Conservation (phyloP, 2,888 invertebrate genomes). For the Ellobium chinense region DNA sequence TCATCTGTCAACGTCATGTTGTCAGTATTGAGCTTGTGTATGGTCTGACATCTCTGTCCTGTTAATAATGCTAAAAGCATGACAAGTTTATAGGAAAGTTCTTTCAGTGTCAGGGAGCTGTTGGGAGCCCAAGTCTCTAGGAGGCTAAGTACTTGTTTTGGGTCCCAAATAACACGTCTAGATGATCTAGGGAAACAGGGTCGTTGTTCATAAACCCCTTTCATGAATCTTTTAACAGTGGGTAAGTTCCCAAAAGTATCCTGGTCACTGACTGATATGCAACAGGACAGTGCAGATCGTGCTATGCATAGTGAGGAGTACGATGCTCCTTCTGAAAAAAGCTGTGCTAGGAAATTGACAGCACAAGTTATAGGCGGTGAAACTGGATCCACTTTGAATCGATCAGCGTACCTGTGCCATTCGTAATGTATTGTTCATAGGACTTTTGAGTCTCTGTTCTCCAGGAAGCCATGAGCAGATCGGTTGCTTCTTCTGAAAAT, state of each 20-base stretch:
- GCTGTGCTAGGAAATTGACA: conserved; percentile 2
- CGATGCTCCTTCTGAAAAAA: not conserved
- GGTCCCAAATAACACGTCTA: too few species aligned
- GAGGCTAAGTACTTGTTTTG: too few species aligned
- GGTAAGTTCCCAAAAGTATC: not conserved
- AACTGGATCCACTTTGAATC: not conserved
- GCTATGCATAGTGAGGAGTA: conserved; percentile 9
- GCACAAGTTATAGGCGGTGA: conserved; percentile 10
- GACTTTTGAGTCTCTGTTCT: not conserved
- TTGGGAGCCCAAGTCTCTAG: too few species aligned
- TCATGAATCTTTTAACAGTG: not conserved
- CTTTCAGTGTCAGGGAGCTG: too few species aligned
- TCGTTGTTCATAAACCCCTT: too few species aligned
- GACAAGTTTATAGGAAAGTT: too few species aligned
- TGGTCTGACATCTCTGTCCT: too few species aligned
- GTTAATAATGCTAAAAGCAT: too few species aligned
- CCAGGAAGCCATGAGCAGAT: conserved; percentile 8
- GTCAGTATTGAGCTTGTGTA: too few species aligned
- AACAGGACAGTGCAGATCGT: not conserved
- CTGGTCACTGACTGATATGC: not conserved
- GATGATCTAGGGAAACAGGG: too few species aligned
- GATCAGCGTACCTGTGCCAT: not conserved
- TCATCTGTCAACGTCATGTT: too few species aligned
- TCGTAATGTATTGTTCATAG: not conserved
- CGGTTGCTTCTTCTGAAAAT: conserved; percentile 7